Conservation (phyloP, 1,140 invertebrate genomes). For the Drosophila grimshawi region DNA sequence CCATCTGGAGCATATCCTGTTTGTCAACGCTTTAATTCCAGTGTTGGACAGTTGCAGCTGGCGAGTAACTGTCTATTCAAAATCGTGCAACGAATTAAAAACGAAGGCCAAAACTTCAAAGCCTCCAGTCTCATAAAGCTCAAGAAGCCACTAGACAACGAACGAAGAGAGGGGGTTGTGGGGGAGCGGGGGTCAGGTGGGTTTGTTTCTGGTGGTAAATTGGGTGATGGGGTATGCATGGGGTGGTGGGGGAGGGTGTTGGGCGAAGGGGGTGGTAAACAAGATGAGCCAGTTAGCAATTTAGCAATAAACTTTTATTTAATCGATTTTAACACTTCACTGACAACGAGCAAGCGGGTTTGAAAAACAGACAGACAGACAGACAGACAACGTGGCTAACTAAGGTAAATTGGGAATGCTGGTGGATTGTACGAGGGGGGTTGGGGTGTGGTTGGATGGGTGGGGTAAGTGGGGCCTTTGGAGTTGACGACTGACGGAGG, state of each 20-base stretch:
- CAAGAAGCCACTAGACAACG: conserved; percentile 27
- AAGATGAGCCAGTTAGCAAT: conserved; percentile 73
- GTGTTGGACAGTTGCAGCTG: conserved; percentile 5
- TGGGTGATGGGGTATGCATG: background rate
- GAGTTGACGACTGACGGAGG: conserved; percentile 20
- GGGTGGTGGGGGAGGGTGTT: background rate
- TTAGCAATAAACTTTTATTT: conserved; percentile 81
- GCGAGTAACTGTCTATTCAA: background rate
- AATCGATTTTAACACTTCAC: conserved; percentile 83
- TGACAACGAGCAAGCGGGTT: conserved; percentile 38
- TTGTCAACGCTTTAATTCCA: background rate
- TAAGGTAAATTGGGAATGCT: background rate
- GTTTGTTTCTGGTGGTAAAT: no score
- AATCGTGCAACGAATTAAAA: conserved; percentile 16
- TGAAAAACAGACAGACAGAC: background rate
- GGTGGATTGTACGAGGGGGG: no score
- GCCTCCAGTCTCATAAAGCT: conserved; percentile 35
- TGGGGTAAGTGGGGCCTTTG: background rate
- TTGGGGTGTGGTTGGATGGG: no score
- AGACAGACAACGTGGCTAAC: conserved; percentile 12
- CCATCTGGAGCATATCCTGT: background rate
- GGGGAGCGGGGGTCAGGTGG: background rate
- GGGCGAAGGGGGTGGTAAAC: background rate
- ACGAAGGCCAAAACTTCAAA: conserved; percentile 22
- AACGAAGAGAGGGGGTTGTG: background rate